phyloP scores from a whole-genome alignment of 1,140 invertebrate species.

The Apis cerana region DNA sequence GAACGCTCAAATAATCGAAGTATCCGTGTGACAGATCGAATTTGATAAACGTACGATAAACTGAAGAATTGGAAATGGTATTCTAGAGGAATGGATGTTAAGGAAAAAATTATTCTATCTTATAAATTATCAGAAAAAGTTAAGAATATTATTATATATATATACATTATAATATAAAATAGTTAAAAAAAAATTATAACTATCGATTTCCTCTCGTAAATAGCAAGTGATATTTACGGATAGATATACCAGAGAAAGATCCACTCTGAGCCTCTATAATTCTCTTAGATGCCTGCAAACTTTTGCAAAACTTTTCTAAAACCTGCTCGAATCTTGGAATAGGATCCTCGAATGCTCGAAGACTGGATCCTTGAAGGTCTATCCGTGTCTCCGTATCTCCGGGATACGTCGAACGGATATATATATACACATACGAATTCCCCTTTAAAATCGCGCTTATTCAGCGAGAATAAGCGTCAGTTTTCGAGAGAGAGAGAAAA shows the following conservation, averaged over 20 bases:
- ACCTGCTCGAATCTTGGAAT: conserved; percentile 1
- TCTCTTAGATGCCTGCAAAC: background rate
- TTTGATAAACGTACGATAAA: too few species aligned
- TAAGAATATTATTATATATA: too few species aligned
- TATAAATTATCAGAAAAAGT: too few species aligned
- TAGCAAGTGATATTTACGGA: background rate
- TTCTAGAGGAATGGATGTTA: too few species aligned
- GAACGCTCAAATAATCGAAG: too few species aligned
- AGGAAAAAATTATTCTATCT: too few species aligned
- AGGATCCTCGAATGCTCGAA: background rate
- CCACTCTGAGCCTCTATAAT: background rate
- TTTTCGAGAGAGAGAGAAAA: too few species aligned
- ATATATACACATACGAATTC: background rate
- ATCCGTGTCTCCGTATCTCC: background rate
- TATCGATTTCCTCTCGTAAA: background rate
- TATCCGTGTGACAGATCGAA: too few species aligned
- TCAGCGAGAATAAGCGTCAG: too few species aligned
- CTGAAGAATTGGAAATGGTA: too few species aligned
- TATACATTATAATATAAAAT: too few species aligned
- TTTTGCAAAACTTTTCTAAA: conserved; percentile 18
- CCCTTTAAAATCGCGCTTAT: background rate
- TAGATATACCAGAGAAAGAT: background rate
- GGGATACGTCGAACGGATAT: background rate
- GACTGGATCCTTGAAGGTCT: background rate
- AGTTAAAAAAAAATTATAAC: too few species aligned